Base-by-base conservation (phyloP, 2,888 invertebrate genomes). In the Minunthozetes semirufus region DNA sequence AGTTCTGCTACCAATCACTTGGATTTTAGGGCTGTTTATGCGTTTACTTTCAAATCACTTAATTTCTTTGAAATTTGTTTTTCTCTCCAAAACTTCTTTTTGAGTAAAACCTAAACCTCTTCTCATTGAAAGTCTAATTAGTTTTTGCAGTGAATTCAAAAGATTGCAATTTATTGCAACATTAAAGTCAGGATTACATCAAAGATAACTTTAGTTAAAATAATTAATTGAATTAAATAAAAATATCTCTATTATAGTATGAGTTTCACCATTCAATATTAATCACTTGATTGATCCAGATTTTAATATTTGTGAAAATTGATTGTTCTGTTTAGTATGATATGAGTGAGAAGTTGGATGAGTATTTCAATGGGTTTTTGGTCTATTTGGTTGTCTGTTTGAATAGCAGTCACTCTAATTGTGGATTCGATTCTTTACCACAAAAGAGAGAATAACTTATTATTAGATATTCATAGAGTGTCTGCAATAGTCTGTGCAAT, bases 381-480 rank as follows among this genome's bases (percentile, higher is more conserved):
- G 53, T 8, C 19, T n/a, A n/a, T 13, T n/a, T 53, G 15, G 8
- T 53, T 53, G 56, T 19, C 19, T 22, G 19, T 33, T 63, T 22
- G 25, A 29, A 22, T 29, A 63, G 4, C n/a, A 11, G n/a, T 4
- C 25, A 9, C 27, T 63, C 3, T 25, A 1, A 63, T 33, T 63
- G 61, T 22, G 61, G 48, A 17, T n/a, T 42, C 42, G 13, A 17
- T 17, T 63, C 13, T n/a, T 8, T 33, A 33, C 33, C 3, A 33
- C 3, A 3, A 63, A 9, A 63, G 17, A 15, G n/a, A 9, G 4
- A n/a, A 8, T 66, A 38, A 38, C 17, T 59, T 27, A 66, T 66
- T 66, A 66, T 66, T 66, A 66, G 66, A 66, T 38, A 66, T 66
- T 66, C 38, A 66, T 66, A 33, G 66, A 38, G 66, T 66, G 33